These are phyloP conservation scores for Elachura formosa DNA, from an alignment of 2,113 vertebrate genomes.

Conservation along the genomic window DNA sequence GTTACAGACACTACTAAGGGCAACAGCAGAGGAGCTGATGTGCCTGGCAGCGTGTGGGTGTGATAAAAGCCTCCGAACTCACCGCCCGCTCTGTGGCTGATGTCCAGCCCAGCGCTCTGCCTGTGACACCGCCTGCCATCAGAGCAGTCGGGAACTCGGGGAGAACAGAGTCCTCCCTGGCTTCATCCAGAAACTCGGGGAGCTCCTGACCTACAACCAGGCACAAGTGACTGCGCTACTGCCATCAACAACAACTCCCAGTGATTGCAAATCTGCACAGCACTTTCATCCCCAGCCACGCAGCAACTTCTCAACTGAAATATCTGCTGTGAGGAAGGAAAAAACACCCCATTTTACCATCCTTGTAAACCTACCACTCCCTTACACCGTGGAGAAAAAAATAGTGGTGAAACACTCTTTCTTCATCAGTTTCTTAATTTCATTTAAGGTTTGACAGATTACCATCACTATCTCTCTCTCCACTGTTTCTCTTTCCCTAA, in stretches of 20 bases:
- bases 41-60: not conserved
- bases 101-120: not conserved
- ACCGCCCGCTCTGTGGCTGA: not conserved
- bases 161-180: not conserved
- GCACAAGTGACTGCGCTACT: not conserved
- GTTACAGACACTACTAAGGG: not conserved
- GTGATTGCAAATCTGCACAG: not conserved
- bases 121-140: not conserved
- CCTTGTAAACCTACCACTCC: not conserved
- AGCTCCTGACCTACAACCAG: not conserved
- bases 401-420: not conserved
- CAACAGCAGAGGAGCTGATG: not conserved
- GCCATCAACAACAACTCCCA: not conserved
- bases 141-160: not conserved
- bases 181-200: not conserved
- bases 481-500: not conserved
- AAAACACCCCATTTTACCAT: not conserved
- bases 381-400: accelerated
- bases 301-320: accelerated
- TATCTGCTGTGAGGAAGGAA: not conserved
- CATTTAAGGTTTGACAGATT: not conserved
- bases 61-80: not conserved
- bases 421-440: not conserved
- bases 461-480: not conserved
- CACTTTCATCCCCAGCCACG: not conserved